These are phyloP conservation scores for Campoletis raptor DNA, from an alignment of 2,888 invertebrate genomes.

Conservation along the genomic window DNA sequence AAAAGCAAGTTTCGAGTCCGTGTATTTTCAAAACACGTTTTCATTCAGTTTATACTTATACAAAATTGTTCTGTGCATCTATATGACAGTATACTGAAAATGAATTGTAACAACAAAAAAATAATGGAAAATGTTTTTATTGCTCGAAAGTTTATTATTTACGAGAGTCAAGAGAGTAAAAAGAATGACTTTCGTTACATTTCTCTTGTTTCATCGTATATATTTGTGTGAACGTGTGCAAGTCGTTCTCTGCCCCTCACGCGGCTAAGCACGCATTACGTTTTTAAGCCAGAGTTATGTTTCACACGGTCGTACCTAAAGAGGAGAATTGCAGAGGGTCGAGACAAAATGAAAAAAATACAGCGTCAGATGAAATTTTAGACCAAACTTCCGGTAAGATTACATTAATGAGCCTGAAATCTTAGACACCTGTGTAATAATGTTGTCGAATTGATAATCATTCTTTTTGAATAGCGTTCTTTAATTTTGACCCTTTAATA, in stretches of 20 bases:
- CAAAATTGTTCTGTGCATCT: no score
- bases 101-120: no score
- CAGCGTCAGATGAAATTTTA: constrained; percentile 39
- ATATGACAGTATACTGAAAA: no score
- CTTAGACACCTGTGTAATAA: not conserved
- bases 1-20: no score
- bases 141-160: constrained; percentile 26
- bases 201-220: constrained; percentile 5
- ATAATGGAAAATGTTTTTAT: no score
- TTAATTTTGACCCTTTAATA: not conserved
- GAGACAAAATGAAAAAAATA: constrained; percentile 21
- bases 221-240: not conserved
- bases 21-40: no score
- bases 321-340: constrained; percentile 4
- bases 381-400: constrained; percentile 34
- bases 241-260: constrained; percentile 5
- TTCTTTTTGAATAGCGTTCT: not conserved
- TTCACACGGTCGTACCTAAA: constrained; percentile 30
- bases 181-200: constrained; percentile 15
- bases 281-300: constrained; percentile 56
- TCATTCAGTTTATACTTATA: no score
- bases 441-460: not conserved
- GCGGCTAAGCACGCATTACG: constrained; percentile 27
- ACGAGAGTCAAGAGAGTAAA: not conserved
- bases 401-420: constrained; percentile 21